Evolutionary conservation across 2,113 vertebrate genomes (phyloP).

Genomic region (Spea multiplicata): DNA sequence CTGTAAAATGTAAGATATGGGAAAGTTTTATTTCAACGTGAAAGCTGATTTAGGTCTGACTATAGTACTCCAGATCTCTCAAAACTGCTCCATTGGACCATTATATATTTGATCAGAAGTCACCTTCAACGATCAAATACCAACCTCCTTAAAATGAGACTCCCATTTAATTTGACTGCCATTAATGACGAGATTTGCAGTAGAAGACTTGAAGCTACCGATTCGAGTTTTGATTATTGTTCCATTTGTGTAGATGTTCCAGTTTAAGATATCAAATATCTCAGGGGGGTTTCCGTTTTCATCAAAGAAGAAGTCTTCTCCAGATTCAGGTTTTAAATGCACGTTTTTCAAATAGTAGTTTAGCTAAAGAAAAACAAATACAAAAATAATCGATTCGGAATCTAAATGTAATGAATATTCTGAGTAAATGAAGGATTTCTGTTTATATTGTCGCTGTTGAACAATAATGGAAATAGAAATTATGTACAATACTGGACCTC

Average conservation of each 20-base stretch:
- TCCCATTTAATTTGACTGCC: conserved; percentile 12
- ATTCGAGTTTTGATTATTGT: background rate
- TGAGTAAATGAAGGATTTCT: too few relatives aligned
- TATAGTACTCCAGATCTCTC: background rate
- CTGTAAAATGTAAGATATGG: too few relatives aligned
- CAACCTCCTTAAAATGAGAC: conserved; percentile 10
- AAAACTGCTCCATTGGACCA: background rate
- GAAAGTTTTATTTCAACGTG: too few relatives aligned
- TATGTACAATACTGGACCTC: background rate
- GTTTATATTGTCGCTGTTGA: too few relatives aligned
- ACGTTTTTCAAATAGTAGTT: conserved; percentile 21
- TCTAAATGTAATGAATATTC: too few relatives aligned
- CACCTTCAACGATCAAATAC: background rate
- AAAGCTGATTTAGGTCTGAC: background rate
- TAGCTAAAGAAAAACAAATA: background rate
- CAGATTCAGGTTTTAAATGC: background rate
- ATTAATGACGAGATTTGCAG: background rate
- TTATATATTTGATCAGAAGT: too few relatives aligned
- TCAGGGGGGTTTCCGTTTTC: background rate
- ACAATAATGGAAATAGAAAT: background rate
- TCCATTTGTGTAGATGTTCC: background rate
- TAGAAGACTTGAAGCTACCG: background rate
- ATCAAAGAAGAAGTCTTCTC: background rate
- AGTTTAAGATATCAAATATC: conserved; percentile 28
- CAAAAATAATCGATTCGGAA: too few relatives aligned